Conservation (phyloP, 2,113 vertebrate genomes). For the Ceyx cyanopectus region DNA sequence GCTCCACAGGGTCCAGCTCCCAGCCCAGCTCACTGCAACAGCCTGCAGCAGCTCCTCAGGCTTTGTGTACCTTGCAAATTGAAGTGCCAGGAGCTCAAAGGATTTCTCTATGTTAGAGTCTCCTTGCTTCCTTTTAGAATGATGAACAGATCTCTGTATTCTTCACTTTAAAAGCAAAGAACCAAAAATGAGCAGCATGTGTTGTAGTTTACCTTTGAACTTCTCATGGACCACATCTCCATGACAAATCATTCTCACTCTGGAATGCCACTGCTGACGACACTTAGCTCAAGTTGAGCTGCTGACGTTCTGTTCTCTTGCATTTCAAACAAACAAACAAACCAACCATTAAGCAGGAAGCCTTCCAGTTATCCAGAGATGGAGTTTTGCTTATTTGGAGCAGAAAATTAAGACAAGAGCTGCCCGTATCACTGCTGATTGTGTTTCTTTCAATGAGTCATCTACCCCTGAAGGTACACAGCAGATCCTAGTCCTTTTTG, state of each 20-base stretch:
- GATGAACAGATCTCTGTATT: background rate
- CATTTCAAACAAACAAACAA: background rate
- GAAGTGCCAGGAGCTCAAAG: background rate
- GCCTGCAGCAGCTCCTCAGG: no score
- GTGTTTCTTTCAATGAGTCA: background rate
- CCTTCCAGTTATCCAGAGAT: background rate
- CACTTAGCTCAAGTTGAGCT: background rate
- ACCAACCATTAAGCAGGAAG: background rate
- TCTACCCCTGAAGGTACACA: background rate
- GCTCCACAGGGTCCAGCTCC: background rate
- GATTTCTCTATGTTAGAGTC: background rate
- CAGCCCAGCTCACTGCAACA: background rate
- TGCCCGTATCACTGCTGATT: background rate
- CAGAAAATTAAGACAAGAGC: background rate
- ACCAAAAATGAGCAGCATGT: background rate
- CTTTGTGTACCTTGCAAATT: no score
- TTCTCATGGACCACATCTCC: background rate
- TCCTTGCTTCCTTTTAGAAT: background rate
- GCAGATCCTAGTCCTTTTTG: slow-evolving; percentile 43
- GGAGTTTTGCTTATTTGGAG: slow-evolving; percentile 30
- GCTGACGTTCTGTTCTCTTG: background rate
- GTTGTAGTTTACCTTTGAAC: background rate
- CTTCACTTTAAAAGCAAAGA: background rate
- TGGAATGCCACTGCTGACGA: background rate
- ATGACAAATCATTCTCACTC: background rate